A percentile compares a stretch with the other conserved stretches of the same genome.
phyloP scores from a whole-genome alignment of 2,888 invertebrate genomes.

The Chrysolina oricalcia region DNA sequence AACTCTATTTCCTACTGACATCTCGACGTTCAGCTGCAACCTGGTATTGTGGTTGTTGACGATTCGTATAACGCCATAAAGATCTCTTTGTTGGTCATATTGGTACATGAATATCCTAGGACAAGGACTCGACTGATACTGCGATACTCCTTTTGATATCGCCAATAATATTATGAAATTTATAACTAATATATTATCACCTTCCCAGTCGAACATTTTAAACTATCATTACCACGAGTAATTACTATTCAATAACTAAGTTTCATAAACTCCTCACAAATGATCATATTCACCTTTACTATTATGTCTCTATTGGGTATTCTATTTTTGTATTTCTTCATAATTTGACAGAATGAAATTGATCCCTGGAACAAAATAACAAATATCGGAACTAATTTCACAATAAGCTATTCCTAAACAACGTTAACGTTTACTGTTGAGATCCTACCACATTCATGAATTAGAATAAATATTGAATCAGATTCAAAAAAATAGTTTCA shows the following conservation, averaged over 20 bases:
- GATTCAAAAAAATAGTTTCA: too few relatives aligned
- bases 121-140: slow-evolving; percentile 63
- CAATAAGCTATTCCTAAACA: too few relatives aligned
- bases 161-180: neutral
- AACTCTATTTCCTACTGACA: slow-evolving; percentile 66
- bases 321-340: neutral
- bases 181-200: neutral
- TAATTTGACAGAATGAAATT: neutral
- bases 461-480: too few relatives aligned
- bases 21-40: slow-evolving; percentile 64
- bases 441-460: too few relatives aligned
- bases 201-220: neutral
- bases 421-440: too few relatives aligned
- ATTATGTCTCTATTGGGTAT: neutral
- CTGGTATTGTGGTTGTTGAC: slow-evolving; percentile 60
- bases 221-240: neutral
- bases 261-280: too few relatives aligned
- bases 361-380: neutral
- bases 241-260: too few relatives aligned
- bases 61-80: slow-evolving; percentile 71
- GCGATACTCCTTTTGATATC: neutral
- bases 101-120: slow-evolving; percentile 69
- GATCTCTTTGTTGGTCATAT: slow-evolving; percentile 68
- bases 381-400: too few relatives aligned
- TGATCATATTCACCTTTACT: too few relatives aligned